Evolutionary conservation across 2,113 vertebrate genomes (phyloP).

Genomic region (Scomber colias): DNA sequence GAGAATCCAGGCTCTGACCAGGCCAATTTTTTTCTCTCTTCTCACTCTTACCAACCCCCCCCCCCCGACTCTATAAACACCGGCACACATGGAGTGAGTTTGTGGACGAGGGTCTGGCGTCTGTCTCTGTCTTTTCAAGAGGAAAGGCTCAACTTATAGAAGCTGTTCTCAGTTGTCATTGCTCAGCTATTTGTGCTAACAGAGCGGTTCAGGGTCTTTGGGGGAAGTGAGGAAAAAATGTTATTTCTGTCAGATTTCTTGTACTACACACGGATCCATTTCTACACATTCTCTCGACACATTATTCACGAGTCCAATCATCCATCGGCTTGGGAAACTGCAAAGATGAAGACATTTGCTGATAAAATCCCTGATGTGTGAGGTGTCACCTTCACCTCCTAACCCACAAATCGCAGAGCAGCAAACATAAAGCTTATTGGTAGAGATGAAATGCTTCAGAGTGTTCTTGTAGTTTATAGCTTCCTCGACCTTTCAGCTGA

Average conservation of each 20-base stretch:
- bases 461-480: not conserved
- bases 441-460: slow-evolving; percentile 1
- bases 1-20: slow-evolving; percentile 40
- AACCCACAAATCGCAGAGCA: not conserved
- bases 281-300: no score
- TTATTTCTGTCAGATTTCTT: not conserved
- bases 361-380: not conserved
- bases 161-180: not conserved
- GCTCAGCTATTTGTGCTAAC: not conserved
- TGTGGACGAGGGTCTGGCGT: slow-evolving; percentile 44
- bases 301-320: not conserved
- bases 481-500: slow-evolving; percentile 5
- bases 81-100: slow-evolving; percentile 76
- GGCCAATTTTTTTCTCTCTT: slow-evolving; percentile 31
- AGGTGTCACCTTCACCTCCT: not conserved
- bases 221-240: not conserved
- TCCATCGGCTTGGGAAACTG: not conserved
- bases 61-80: slow-evolving; percentile 58
- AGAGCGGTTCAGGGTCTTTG: not conserved
- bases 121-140: slow-evolving; percentile 22
- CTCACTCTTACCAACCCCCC: slow-evolving; percentile 6
- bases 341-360: not conserved
- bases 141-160: slow-evolving; percentile 6
- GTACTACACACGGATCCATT: no score
- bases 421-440: not conserved